phyloP scores from a whole-genome alignment of 2,113 vertebrate species.

The Isichthys henryi region DNA sequence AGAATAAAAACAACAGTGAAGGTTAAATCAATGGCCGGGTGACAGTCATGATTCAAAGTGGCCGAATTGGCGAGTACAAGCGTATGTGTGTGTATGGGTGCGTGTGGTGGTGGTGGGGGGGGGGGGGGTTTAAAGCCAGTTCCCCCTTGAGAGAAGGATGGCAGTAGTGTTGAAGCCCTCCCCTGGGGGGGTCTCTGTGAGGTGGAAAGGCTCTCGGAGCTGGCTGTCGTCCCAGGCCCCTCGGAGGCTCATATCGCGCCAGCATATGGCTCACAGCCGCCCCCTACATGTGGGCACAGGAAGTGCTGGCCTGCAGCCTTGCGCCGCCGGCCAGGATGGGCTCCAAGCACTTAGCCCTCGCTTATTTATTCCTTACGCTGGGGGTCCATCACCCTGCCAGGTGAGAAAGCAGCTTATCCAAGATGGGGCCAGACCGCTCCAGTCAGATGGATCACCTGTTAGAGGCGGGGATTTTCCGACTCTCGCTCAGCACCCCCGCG shows the following conservation, averaged over 20 bases:
- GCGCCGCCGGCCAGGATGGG: background rate
- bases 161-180: background rate
- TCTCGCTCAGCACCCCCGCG: background rate
- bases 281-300: background rate
- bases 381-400: background rate
- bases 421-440: background rate
- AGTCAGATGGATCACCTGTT: background rate
- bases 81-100: background rate
- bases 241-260: background rate
- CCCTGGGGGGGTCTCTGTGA: background rate
- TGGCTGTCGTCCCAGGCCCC: background rate
- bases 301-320: background rate
- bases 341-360: background rate
- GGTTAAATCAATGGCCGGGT: background rate
- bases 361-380: background rate
- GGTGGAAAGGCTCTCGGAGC: background rate
- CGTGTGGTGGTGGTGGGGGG: background rate
- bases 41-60: background rate
- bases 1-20: background rate
- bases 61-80: background rate
- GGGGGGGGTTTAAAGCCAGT: background rate
- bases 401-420: background rate
- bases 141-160: background rate
- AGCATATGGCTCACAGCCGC: background rate
- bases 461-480: background rate